Evolutionary conservation across 2,113 vertebrate genomes (phyloP).

Genomic region (Podiceps cristatus): DNA sequence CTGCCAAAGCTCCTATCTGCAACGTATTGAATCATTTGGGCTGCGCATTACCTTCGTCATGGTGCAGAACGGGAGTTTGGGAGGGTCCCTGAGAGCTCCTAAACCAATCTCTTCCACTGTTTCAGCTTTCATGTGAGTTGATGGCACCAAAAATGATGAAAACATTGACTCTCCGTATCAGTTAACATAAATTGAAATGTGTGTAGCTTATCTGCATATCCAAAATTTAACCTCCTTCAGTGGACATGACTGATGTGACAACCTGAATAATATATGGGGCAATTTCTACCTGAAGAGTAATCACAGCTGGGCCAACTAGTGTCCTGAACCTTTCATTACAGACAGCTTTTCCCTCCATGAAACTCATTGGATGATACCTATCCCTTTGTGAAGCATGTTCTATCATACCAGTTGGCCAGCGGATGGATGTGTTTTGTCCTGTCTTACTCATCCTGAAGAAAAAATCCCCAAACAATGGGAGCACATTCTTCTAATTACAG

Average conservation of each 20-base stretch:
- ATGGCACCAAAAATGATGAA: background rate
- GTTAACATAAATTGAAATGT: background rate
- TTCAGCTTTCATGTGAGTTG: background rate
- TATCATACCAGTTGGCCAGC: background rate
- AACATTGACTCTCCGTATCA: background rate
- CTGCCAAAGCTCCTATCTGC: background rate
- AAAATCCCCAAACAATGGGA: background rate
- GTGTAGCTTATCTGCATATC: background rate
- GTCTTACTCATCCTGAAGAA: background rate
- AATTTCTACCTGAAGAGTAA: background rate
- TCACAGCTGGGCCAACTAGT: background rate
- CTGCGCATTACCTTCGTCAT: accelerated
- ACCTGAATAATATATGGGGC: background rate
- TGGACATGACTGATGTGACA: background rate
- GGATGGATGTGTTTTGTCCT: background rate
- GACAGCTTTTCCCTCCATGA: background rate
- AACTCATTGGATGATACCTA: background rate
- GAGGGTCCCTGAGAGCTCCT: background rate
- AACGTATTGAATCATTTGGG: accelerated
- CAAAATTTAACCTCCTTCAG: background rate
- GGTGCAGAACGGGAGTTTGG: accelerated
- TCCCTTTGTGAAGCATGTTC: background rate
- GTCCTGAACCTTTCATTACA: background rate
- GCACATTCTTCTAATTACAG: background rate
- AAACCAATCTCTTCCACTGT: too few species aligned